A percentile compares a stretch with the other conserved stretches of the same genome.
These are phyloP conservation scores for Sitta europaea DNA, from an alignment of 2,113 vertebrate genomes.

Conservation along the genomic window DNA sequence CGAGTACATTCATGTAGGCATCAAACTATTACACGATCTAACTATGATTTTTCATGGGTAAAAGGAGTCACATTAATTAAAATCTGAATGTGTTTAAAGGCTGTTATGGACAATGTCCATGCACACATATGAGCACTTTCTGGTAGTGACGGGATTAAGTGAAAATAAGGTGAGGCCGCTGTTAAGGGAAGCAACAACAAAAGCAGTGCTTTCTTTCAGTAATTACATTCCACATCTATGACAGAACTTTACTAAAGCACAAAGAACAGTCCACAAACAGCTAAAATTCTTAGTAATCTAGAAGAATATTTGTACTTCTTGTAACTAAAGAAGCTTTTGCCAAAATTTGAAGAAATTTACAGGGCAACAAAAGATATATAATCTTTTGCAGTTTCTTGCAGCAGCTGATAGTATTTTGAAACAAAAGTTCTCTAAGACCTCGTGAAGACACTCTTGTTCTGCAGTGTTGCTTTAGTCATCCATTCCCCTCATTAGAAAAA, in stretches of 20 bases:
- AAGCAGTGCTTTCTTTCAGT: slow-evolving; percentile 9
- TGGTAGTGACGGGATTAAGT: slow-evolving; percentile 1
- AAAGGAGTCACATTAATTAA: not conserved
- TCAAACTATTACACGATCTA: not conserved
- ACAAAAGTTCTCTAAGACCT: slow-evolving; percentile 50
- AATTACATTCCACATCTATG: slow-evolving; percentile 30
- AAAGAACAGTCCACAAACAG: slow-evolving; percentile 4
- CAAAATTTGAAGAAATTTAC: not conserved
- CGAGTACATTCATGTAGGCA: not conserved
- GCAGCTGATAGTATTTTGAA: slow-evolving; percentile 51
- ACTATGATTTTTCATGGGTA: not conserved
- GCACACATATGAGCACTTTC: not conserved
- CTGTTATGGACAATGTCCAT: not conserved
- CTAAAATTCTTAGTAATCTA: not conserved
- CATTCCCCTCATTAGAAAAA: not conserved
- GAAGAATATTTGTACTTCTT: not conserved
- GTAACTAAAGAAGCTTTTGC: not conserved
- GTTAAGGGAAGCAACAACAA: slow-evolving; percentile 35
- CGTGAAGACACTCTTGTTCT: not conserved
- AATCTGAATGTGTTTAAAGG: not conserved
- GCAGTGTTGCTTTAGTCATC: not conserved
- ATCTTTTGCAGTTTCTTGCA: slow-evolving; percentile 31
- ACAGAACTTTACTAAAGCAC: slow-evolving; percentile 11
- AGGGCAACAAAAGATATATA: not conserved
- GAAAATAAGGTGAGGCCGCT: slow-evolving; percentile 55